phyloP scores from a whole-genome alignment of 2,888 invertebrate species.

The Noctua janthe region DNA sequence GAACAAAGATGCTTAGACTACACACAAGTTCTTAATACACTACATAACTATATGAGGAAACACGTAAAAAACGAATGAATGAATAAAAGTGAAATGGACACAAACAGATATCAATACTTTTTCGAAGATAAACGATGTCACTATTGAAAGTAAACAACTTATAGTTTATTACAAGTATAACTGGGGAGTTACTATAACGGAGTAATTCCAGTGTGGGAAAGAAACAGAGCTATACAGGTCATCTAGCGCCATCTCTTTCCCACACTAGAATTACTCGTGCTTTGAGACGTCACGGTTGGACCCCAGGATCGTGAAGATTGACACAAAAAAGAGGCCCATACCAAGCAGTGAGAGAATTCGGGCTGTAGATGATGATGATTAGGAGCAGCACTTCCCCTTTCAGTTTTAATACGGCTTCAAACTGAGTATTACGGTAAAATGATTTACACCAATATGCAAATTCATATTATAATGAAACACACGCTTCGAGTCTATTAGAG shows the following conservation, averaged over 20 bases:
- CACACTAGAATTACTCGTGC: too few species aligned
- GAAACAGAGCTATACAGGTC: too few species aligned
- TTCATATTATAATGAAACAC: constrained; percentile 4
- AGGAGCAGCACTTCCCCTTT: not conserved
- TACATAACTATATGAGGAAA: too few species aligned
- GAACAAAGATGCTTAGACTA: too few species aligned
- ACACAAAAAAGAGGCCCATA: not conserved
- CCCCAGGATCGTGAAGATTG: not conserved
- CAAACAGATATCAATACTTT: not conserved
- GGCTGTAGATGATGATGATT: not conserved
- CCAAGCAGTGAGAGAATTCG: not conserved
- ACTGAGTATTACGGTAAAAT: not conserved
- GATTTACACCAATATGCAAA: constrained; percentile 6
- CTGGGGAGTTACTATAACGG: too few species aligned
- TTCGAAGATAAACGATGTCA: not conserved
- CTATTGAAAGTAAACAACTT: not conserved
- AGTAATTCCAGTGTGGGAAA: too few species aligned
- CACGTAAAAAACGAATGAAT: not conserved
- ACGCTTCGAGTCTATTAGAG: constrained; percentile 7
- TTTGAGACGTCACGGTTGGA: too few species aligned
- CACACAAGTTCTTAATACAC: too few species aligned
- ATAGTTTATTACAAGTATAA: not conserved
- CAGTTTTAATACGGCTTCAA: not conserved
- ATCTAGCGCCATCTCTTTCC: too few species aligned
- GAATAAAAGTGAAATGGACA: not conserved